These are phyloP conservation scores for Ptiloglossa arizonensis DNA, from an alignment of 1,140 invertebrate genomes.

Conservation along the genomic window DNA sequence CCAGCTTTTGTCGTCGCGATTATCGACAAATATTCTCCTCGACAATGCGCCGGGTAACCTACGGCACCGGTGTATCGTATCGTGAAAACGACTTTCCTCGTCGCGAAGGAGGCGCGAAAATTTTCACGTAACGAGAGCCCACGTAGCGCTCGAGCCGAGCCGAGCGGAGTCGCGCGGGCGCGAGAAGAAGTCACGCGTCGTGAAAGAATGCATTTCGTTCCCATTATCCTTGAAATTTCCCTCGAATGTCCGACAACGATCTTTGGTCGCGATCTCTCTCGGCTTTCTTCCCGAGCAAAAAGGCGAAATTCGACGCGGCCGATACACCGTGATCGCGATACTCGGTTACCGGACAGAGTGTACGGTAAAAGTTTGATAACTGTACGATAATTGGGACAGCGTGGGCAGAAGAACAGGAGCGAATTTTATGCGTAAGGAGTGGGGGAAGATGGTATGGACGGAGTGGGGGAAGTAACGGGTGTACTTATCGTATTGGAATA, in stretches of 20 bases:
- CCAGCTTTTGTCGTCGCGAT: constrained; percentile 12
- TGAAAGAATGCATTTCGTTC: background rate
- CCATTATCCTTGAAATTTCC: constrained; percentile 5
- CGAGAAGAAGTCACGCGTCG: background rate
- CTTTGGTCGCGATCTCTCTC: background rate
- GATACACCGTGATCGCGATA: too few relatives aligned
- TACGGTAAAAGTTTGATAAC: too few relatives aligned
- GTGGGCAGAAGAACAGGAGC: too few relatives aligned
- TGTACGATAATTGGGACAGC: too few relatives aligned
- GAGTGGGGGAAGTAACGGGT: too few relatives aligned
- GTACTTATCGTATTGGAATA: too few relatives aligned
- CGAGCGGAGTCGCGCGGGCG: background rate
- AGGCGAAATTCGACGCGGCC: background rate
- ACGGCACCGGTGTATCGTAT: background rate
- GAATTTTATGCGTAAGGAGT: too few relatives aligned
- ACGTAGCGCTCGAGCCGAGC: too few relatives aligned
- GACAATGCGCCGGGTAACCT: too few relatives aligned
- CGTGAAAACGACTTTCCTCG: constrained; percentile 3
- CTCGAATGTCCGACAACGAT: background rate
- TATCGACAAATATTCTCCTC: background rate
- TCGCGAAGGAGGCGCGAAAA: background rate
- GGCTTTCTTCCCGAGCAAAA: background rate
- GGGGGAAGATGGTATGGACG: too few relatives aligned
- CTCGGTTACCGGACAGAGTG: too few relatives aligned
- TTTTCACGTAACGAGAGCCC: background rate